These are phyloP conservation scores for Phyllostomus hastatus DNA, from an alignment of 2,113 vertebrate species.

Conservation along the genomic window DNA sequence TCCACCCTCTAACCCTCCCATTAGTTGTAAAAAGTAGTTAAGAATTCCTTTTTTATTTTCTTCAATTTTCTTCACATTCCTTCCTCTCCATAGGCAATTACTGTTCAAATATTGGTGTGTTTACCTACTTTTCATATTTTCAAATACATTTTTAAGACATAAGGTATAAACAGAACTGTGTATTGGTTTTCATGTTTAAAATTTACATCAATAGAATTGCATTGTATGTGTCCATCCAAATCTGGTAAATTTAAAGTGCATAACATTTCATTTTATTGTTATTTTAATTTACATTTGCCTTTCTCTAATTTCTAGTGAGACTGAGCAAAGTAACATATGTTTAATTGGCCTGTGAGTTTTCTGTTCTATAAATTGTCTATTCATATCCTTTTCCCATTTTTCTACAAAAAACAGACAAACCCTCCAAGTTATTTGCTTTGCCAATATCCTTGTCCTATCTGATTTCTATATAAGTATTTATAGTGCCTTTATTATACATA, in stretches of 20 bases:
- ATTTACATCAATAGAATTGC: background rate
- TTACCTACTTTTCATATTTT: background rate
- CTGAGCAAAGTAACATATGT: background rate
- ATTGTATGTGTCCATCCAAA: background rate
- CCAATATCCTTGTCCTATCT: background rate
- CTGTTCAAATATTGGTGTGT: background rate
- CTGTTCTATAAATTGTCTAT: background rate
- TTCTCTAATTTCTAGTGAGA: background rate
- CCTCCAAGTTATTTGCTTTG: background rate
- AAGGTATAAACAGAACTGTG: background rate
- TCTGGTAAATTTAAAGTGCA: background rate
- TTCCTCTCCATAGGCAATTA: background rate
- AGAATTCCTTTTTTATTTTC: background rate
- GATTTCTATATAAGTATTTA: background rate
- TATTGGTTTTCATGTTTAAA: background rate
- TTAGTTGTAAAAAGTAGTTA: background rate
- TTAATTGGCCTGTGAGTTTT: background rate
- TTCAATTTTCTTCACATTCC: background rate
- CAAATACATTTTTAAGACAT: background rate
- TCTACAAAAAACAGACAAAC: background rate
- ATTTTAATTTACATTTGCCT: conserved; percentile 4
- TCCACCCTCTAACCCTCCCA: too few species aligned
- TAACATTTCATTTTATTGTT: background rate
- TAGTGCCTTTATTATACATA: background rate
- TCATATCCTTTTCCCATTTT: background rate